Percentiles rank a stretch among this genome's conserved stretches.
These are phyloP conservation scores for Tipula helvola DNA, from an alignment of 2,888 invertebrate species.

Conservation along the genomic window DNA sequence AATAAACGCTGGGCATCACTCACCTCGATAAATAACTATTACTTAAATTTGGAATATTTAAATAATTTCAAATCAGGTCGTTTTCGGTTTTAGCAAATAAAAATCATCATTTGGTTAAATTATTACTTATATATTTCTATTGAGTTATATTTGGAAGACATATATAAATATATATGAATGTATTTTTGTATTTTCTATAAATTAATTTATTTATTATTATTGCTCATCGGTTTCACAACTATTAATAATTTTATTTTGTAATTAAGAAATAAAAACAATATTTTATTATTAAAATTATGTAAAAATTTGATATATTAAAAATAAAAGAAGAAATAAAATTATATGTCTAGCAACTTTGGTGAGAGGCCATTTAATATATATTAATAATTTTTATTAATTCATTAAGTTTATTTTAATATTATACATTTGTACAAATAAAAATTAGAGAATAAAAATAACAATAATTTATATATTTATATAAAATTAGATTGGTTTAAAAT, in stretches of 20 bases:
- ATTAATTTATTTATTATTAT: background rate
- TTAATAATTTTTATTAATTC: background rate
- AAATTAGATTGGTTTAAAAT: conserved; percentile 32
- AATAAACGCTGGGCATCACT: too few species aligned
- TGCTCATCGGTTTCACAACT: background rate
- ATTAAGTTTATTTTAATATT: background rate
- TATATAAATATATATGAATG: background rate
- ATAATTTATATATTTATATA: background rate
- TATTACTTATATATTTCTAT: background rate
- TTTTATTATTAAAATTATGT: background rate
- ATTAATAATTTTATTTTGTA: background rate
- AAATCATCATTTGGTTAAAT: background rate
- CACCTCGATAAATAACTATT: too few species aligned
- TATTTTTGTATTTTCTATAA: background rate
- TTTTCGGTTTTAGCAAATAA: too few species aligned
- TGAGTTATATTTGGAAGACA: background rate
- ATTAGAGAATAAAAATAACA: background rate
- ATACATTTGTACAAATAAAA: background rate
- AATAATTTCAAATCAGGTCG: too few species aligned
- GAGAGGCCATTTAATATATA: background rate
- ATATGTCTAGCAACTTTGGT: background rate
- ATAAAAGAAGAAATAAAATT: background rate
- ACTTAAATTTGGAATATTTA: too few species aligned
- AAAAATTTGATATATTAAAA: background rate
- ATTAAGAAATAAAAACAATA: background rate